Base-by-base conservation (phyloP, 1,140 invertebrate species). In the Homalodisca vitripennis region DNA sequence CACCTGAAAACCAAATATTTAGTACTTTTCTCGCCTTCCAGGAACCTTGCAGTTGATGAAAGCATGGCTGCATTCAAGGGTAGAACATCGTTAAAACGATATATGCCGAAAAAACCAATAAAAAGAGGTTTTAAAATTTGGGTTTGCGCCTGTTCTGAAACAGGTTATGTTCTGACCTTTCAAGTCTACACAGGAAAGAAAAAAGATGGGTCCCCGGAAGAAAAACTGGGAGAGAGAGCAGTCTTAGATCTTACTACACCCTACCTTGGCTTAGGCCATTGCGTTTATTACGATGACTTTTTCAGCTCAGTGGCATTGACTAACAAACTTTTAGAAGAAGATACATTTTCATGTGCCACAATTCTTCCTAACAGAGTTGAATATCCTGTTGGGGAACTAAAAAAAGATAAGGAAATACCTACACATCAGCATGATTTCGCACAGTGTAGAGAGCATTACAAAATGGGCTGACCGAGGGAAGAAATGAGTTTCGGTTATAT, bases 51-150 rank as follows among this genome's bases (percentile, higher is more conserved):
- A 3, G 31, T 76, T 24, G 72, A 74, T 55, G 72, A 71, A 65
- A 31, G 66, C 24, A 73, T 75, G 69, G 68, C 68, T 17, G 74
- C 70, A 67, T 77, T 76, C 70, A 76, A 78, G 57, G 75, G 76
- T 0, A 64, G 75, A 53, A 73, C 71, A 47, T 66, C 66, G 12
- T 51, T 76, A 29, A 77, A 78, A 41, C 75, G 78, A 66, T 79
- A 78, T 66, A 55, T 76, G 41, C 77, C 77, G n/a, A n/a, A n/a
- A n/a, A n/a, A n/a, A n/a, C n/a, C n/a, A n/a, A n/a, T n/a, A 10
- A 34, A 80, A 71, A 32, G 75, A 65, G 78, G 78, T 12, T 77
- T 77, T 34, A 79, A 78, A 73, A 68, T 78, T 1, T 79, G 77
- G 77, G 53, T 70, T 17, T 32, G 73, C 22, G 70, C 73, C 55